Conservation (phyloP, 2,888 invertebrate species). For the Strigamia maritima region DNA sequence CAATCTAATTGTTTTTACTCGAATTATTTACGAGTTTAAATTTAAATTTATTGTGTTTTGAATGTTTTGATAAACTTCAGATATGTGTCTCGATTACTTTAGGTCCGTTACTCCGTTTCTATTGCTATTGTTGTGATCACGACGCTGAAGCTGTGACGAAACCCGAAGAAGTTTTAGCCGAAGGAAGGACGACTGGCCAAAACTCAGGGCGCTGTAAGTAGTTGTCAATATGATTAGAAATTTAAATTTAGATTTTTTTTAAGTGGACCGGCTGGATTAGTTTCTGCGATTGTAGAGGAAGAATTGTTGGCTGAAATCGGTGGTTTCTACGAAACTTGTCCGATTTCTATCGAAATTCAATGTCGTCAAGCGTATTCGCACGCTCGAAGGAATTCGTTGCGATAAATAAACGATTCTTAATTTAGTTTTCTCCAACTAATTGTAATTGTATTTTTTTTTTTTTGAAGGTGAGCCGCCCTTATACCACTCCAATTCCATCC, state of each 20-base stretch:
- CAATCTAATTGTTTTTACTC: too few species aligned
- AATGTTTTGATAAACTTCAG: too few species aligned
- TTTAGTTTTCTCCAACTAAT: too few species aligned
- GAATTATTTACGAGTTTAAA: too few species aligned
- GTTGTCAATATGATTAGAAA: neutral
- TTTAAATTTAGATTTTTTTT: neutral
- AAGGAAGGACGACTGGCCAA: neutral
- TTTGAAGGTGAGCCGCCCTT: neutral
- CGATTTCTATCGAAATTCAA: slow-evolving; percentile 41
- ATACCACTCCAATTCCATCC: neutral
- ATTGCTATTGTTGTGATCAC: slow-evolving; percentile 44
- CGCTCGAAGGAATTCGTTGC: slow-evolving; percentile 40
- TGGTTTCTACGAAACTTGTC: slow-evolving; percentile 45
- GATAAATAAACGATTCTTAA: too few species aligned
- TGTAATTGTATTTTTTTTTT: neutral
- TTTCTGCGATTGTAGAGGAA: slow-evolving; percentile 45
- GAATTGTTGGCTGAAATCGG: slow-evolving; percentile 46
- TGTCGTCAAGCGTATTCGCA: slow-evolving; percentile 38
- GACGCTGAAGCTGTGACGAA: slow-evolving; percentile 31
- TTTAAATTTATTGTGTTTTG: too few species aligned
- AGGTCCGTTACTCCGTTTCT: slow-evolving; percentile 47
- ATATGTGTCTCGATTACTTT: slow-evolving; percentile 47
- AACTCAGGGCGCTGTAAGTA: neutral
- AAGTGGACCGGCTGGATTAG: slow-evolving; percentile 58
- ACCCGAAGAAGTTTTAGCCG: neutral